Percentiles rank a stretch among this genome's conserved stretches.
phyloP scores from a whole-genome alignment of 1,140 invertebrate genomes.

The Pseudachorutes palmiensis region DNA sequence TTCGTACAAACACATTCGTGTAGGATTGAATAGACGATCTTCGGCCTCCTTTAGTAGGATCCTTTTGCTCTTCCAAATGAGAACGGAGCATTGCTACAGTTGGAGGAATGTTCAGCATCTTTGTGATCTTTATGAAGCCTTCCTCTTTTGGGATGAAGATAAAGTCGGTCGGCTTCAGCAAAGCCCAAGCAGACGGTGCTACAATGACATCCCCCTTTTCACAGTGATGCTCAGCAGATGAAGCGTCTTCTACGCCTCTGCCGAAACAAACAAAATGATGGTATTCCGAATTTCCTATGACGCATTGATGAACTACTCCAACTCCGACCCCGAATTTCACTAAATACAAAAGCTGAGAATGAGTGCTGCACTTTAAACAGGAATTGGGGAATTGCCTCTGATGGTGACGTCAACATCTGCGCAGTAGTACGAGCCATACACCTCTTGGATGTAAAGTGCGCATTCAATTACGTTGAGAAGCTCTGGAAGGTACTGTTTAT shows the following conservation, averaged over 20 bases:
- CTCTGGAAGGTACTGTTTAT: not conserved
- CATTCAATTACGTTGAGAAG: slow-evolving; percentile 32
- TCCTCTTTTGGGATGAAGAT: not conserved
- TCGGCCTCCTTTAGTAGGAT: not conserved
- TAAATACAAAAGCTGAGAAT: slow-evolving; percentile 10
- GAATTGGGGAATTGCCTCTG: no score
- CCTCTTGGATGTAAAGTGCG: slow-evolving; percentile 36
- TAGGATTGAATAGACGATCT: not conserved
- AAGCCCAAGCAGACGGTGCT: slow-evolving; percentile 9
- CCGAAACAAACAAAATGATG: slow-evolving; percentile 33
- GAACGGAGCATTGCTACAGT: no score
- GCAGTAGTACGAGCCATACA: slow-evolving; percentile 27
- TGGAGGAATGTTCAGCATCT: slow-evolving; percentile 28
- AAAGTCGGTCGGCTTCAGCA: slow-evolving; percentile 10
- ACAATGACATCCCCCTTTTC: slow-evolving; percentile 27
- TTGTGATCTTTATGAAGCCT: slow-evolving; percentile 6
- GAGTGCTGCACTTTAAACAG: slow-evolving; percentile 5
- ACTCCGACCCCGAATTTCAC: slow-evolving; percentile 26
- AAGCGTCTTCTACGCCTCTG: slow-evolving; percentile 27
- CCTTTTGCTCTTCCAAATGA: not conserved
- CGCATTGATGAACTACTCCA: slow-evolving; percentile 13
- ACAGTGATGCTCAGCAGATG: slow-evolving; percentile 27
- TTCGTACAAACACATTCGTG: no score
- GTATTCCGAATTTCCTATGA: slow-evolving; percentile 25
- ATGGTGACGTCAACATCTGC: slow-evolving; percentile 32